Evolutionary conservation across 2,888 invertebrate genomes (phyloP), one percentile per base, ranked within the genome.

Genomic region (Diarsia mendica): DNA sequence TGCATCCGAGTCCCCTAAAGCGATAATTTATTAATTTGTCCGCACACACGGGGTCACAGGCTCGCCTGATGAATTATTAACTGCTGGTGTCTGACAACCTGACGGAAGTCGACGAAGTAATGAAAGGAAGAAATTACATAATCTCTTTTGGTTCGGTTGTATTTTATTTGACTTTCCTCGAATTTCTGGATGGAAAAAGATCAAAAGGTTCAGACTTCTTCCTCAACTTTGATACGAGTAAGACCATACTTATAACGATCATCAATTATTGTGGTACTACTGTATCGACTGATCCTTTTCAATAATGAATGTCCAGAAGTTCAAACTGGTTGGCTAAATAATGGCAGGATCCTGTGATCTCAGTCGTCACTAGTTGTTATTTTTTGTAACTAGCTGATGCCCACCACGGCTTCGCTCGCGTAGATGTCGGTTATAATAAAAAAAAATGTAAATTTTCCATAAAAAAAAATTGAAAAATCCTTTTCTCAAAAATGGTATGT

Each of bases 21-120:
- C 84, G 78, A 90, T 91, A 90, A 92, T 91, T 91, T 92, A 92
- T 92, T 92, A 92, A 93, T 93, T 92, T 91, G 89, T 90, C 88
- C 85, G 72, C 84, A 83, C 82, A 68, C 79, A 85, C 80, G 48
- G 68, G 69, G 61, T 66, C 77, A 46, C 61, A 18, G 61, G 75
- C 63, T 64, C 46, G 53, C 79, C 69, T 75, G 76, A 77, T 87
- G 75, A 87, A 84, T 80, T 84, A 86, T 86, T 83, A 78, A 86
- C 80, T 73, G 66, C 72, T 70, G 66, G 63, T 74, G 75, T 81
- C 70, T 72, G 86, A 77, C 83, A 83, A 72, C 46, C 60, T 73
- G 76, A 49, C 79, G 60, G 71, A 80, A 78, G 48, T 75, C 68
- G 28, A 63, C 66, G 58, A 68, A 61, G 67, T 70, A 53, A 75